A percentile compares a stretch with the other conserved stretches of the same genome.
Evolutionary conservation across 2,888 invertebrate genomes (phyloP).

Genomic region (Spilarctia lutea): DNA sequence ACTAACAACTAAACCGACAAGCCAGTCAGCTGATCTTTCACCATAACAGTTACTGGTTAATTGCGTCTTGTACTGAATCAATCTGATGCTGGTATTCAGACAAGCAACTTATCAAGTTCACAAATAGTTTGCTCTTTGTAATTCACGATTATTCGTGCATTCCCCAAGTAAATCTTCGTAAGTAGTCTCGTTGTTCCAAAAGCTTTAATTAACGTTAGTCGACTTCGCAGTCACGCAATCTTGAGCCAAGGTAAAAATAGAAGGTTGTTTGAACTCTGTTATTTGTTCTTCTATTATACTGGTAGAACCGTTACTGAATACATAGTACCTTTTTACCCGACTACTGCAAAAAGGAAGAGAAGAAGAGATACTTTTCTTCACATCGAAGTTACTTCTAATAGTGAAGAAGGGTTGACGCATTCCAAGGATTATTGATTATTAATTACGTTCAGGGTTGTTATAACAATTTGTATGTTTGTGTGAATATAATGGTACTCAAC

Average conservation of each 20-base stretch:
- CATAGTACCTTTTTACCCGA: background rate
- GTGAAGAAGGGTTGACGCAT: background rate
- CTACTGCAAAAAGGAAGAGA: too few relatives aligned
- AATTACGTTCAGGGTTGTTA: background rate
- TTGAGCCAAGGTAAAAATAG: slow-evolving; percentile 65
- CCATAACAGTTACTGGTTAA: background rate
- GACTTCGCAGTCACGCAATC: slow-evolving; percentile 67
- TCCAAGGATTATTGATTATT: background rate
- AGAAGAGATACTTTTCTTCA: too few relatives aligned
- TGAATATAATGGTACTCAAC: too few relatives aligned
- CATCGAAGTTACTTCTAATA: background rate
- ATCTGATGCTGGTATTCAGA: background rate
- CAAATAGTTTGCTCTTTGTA: slow-evolving; percentile 18
- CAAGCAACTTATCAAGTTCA: slow-evolving; percentile 10
- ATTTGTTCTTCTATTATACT: slow-evolving; percentile 50
- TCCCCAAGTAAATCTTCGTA: slow-evolving; percentile 40
- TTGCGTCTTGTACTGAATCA: background rate
- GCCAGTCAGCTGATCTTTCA: background rate
- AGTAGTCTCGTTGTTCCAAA: slow-evolving; percentile 61
- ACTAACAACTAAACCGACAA: background rate
- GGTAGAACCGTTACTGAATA: background rate
- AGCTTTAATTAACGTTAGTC: slow-evolving; percentile 69
- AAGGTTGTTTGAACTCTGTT: slow-evolving; percentile 67
- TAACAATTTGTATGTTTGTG: too few relatives aligned
- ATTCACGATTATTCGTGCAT: slow-evolving; percentile 32